These are phyloP conservation scores for Capra hircus DNA, from an alignment of 2,113 vertebrate genomes.

Conservation along the genomic window DNA sequence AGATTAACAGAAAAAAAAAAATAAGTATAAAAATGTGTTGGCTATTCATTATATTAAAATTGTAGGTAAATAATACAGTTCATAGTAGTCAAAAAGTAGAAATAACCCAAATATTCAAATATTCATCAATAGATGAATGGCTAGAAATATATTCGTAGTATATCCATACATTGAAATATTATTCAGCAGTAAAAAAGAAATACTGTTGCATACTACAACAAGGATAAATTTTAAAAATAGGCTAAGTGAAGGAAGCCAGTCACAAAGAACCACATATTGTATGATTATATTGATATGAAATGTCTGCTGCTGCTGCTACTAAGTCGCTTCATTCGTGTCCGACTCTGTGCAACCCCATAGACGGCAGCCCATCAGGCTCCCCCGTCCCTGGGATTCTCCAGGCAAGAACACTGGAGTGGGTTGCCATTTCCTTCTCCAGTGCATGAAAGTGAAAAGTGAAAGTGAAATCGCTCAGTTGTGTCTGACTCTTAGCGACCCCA, in stretches of 20 bases:
- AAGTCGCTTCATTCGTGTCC: too few relatives aligned
- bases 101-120: neutral
- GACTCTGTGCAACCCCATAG: too few relatives aligned
- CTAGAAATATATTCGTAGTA: neutral
- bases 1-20: neutral
- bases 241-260: neutral
- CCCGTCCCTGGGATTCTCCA: too few relatives aligned
- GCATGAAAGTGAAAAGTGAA: too few relatives aligned
- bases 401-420: too few relatives aligned
- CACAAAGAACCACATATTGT: neutral
- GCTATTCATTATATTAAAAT: constrained; percentile 11
- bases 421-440: too few relatives aligned
- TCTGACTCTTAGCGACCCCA: too few relatives aligned
- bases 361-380: too few relatives aligned
- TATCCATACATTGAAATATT: neutral
- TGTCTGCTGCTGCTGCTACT: too few relatives aligned
- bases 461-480: too few relatives aligned
- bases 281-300: neutral
- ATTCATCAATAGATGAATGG: neutral
- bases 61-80: neutral
- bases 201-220: neutral
- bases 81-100: neutral
- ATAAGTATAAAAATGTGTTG: neutral
- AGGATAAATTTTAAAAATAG: neutral
- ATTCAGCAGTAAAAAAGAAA: neutral